These are phyloP conservation scores for Varanus komodoensis DNA, from an alignment of 2,113 vertebrate species.

Conservation along the genomic window DNA sequence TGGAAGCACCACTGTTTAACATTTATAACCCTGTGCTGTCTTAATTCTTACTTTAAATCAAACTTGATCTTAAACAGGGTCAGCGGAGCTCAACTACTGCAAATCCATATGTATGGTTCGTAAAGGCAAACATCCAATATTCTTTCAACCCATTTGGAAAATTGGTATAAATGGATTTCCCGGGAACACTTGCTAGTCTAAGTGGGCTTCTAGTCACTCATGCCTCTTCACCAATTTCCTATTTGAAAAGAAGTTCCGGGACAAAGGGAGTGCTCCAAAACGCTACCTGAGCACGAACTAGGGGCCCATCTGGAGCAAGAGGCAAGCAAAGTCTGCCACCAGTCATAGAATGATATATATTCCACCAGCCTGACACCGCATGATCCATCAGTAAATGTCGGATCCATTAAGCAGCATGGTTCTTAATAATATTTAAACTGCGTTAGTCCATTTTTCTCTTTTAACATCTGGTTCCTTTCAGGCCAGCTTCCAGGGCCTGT, in stretches of 20 bases:
- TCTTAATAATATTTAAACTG: slow-evolving; percentile 26
- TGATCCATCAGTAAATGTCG: slow-evolving; percentile 6
- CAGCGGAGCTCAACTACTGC: background rate
- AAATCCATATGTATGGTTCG: slow-evolving; percentile 5
- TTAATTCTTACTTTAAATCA: slow-evolving; percentile 18
- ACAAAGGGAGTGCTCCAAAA: background rate
- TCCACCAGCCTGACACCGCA: background rate
- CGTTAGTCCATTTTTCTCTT: slow-evolving; percentile 2
- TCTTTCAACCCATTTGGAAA: slow-evolving; percentile 22
- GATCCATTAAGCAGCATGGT: background rate
- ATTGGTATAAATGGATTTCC: slow-evolving; percentile 23
- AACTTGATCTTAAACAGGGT: background rate
- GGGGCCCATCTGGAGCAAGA: background rate
- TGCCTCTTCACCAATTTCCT: background rate
- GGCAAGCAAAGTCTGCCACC: background rate
- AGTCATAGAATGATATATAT: background rate
- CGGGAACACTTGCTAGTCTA: background rate
- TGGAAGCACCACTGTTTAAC: background rate
- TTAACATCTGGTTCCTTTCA: slow-evolving; percentile 36
- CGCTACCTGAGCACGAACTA: background rate
- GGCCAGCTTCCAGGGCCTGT: slow-evolving; percentile 18
- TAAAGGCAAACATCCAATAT: slow-evolving; percentile 1
- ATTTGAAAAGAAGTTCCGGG: background rate
- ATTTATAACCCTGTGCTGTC: background rate
- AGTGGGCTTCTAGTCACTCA: background rate